Base-by-base conservation (phyloP, 2,113 vertebrate genomes). In the Chrysochloris asiatica region DNA sequence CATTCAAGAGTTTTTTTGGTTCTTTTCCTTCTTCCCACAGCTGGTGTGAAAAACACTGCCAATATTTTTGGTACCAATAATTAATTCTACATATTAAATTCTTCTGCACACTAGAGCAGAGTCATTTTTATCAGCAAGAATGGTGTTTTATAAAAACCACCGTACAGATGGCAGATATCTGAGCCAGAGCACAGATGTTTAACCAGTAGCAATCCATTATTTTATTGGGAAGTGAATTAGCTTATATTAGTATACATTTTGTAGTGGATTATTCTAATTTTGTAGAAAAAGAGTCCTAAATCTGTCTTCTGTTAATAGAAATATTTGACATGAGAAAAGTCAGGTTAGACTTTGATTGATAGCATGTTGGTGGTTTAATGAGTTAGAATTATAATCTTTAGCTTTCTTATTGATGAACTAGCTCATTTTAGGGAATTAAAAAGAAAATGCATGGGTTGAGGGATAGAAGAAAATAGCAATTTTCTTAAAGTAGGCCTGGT, bases 41-140 rank as follows among this genome's bases (percentile, higher is more conserved):
- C 36, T 89, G 22, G 80, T 16, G 7, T 91, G 82, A 73, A 76
- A 87, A 95, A 87, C 50, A 43, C 0, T 96, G 52, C 36, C 12
- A 87, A 90, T 56, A 69, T 56, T 90, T 36, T 45, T 71, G 33
- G 19, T 95, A 89, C 30, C 85, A 88, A 14, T 22, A 91, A 48
- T 89, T 88, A 59, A n/a, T 89, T n/a, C 85, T 71, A n/a, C 43
- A 77, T 14, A 63, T 47, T 30, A 82, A 90, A 86, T 73, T 77
- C 14, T 82, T 95, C 76, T 85, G n/a, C 5, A 85, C 75, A 77
- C 43, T 92, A 65, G 94, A 91, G 41, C 38, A 84, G 72, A n/a
- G 71, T 59, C 21, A 54, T 78, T 54, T 75, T 76, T 76, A 79
- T 88, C 67, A 81, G 43, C 47, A 77, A 56, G 52, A 93, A 63